Evolutionary conservation across 2,797 vertebrate species (phyloP).

Genomic region (Dendrocincla tyrannina): DNA sequence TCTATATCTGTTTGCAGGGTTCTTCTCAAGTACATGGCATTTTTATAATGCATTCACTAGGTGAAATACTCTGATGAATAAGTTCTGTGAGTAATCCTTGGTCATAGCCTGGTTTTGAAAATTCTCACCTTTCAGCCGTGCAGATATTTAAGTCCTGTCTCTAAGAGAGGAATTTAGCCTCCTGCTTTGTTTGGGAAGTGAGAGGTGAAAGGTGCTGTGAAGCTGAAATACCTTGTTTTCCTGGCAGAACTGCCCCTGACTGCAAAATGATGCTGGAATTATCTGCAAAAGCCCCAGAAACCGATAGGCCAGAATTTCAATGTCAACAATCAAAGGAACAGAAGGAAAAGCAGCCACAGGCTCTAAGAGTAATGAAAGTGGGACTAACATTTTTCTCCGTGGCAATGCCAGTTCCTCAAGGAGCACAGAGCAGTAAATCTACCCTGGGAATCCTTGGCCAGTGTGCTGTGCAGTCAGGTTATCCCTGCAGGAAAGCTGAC

Average conservation of each 20-base stretch:
- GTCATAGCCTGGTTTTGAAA: neutral
- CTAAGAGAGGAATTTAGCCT: neutral
- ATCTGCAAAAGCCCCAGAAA: conserved; percentile 55
- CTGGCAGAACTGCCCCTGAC: conserved; percentile 36
- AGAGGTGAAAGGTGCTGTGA: conserved; percentile 20
- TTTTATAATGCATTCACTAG: neutral
- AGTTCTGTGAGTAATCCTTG: neutral
- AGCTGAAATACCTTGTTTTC: neutral
- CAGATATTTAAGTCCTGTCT: neutral
- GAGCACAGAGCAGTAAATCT: neutral
- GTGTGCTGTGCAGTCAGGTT: neutral
- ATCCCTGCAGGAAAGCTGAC: neutral
- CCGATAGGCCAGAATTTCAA: conserved; percentile 51
- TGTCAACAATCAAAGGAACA: conserved; percentile 66
- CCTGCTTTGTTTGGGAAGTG: neutral
- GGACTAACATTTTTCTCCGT: conserved; percentile 61
- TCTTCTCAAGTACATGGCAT: neutral
- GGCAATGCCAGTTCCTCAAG: conserved; percentile 28
- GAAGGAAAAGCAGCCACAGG: conserved; percentile 66
- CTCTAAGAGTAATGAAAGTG: conserved; percentile 47
- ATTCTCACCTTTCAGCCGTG: neutral
- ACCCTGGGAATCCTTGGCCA: neutral
- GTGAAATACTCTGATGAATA: neutral
- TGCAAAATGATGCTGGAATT: conserved; percentile 59
- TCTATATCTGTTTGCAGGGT: neutral